Evolutionary conservation across 2,113 vertebrate genomes (phyloP).

Genomic region (Tapirus terrestris): DNA sequence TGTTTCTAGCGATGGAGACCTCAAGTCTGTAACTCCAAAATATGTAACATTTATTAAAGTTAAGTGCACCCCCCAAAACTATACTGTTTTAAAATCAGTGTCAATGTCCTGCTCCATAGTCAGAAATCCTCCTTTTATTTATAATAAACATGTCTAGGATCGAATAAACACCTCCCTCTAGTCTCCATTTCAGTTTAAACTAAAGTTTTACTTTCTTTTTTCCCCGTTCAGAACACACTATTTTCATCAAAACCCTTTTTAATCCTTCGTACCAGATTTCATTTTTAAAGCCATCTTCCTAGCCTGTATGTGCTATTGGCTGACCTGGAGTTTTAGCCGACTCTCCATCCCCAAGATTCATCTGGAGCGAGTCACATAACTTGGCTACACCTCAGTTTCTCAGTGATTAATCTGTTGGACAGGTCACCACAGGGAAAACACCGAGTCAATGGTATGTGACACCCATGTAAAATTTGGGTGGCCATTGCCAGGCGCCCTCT

Average conservation of each 20-base stretch:
- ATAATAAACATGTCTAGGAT: not conserved
- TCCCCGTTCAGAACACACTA: not conserved
- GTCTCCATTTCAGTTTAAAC: not conserved
- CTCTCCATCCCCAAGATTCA: not conserved
- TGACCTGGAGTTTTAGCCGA: not conserved
- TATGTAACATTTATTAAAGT: not conserved
- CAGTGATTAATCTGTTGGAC: too few relatives aligned
- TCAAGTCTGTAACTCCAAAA: not conserved
- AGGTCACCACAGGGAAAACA: rapidly evolving
- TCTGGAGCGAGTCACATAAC: not conserved
- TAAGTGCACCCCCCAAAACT: rapidly evolving
- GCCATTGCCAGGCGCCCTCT: not conserved
- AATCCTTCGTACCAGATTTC: not conserved
- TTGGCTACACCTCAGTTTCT: not conserved
- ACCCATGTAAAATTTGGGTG: not conserved
- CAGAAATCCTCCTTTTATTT: not conserved
- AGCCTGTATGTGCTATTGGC: not conserved
- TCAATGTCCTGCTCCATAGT: too few relatives aligned
- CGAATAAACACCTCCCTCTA: not conserved
- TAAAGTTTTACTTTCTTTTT: not conserved
- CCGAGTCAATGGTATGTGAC: rapidly evolving
- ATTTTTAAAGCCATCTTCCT: not conserved
- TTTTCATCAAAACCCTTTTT: not conserved
- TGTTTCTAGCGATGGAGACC: not conserved
- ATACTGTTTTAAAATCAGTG: not conserved